Evolutionary conservation across 2,113 vertebrate genomes (phyloP).

Genomic region (Pteropus alecto): DNA sequence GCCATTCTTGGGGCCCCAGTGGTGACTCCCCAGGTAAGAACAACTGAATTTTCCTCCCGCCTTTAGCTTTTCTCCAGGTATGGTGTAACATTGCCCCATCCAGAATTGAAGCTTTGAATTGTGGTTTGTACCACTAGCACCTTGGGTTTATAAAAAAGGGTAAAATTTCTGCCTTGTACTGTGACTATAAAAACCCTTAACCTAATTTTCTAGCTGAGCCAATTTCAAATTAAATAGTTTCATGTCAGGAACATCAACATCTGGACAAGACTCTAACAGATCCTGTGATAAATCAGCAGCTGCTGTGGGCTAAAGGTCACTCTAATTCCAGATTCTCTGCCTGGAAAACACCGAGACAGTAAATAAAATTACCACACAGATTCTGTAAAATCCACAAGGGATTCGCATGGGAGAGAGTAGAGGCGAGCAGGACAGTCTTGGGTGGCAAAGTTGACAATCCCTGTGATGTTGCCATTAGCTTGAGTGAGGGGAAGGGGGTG

Average conservation of each 20-base stretch:
- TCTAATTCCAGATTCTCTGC: conserved; percentile 65
- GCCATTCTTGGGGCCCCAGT: neutral
- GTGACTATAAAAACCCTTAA: conserved; percentile 65
- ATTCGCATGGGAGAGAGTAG: neutral
- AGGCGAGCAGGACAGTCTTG: neutral
- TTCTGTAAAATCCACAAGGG: neutral
- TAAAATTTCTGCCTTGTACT: conserved; percentile 54
- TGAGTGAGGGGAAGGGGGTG: neutral
- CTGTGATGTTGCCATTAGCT: rapidly evolving
- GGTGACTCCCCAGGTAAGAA: neutral
- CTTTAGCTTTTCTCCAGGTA: neutral
- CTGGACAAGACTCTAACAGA: conserved; percentile 57
- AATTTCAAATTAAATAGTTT: conserved; percentile 68
- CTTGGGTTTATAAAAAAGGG: conserved; percentile 53
- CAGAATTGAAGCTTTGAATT: conserved; percentile 54
- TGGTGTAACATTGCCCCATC: neutral
- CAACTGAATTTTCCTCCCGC: neutral
- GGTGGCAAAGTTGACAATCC: neutral
- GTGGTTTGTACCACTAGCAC: conserved; percentile 45
- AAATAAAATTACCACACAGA: conserved; percentile 55
- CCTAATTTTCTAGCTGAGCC: conserved; percentile 71
- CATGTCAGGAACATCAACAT: conserved; percentile 58
- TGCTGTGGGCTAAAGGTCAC: conserved; percentile 64
- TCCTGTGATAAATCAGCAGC: conserved; percentile 69
- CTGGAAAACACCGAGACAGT: conserved; percentile 41